Evolutionary conservation across 2,113 vertebrate genomes (phyloP), one percentile per base, ranked within the genome.

Genomic region (Cathartes aura): DNA sequence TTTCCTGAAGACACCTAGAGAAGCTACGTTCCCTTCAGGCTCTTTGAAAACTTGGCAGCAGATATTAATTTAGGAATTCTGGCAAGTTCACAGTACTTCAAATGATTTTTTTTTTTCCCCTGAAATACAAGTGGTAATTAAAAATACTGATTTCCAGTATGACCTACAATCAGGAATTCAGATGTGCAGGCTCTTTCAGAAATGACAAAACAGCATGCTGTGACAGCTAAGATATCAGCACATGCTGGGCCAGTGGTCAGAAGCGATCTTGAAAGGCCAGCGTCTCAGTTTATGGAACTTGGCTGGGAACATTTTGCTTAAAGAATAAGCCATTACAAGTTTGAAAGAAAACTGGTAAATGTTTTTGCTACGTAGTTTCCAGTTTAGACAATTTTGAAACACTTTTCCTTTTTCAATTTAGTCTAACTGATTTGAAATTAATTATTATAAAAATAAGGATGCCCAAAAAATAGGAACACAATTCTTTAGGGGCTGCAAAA

Each of bases 141-240:
- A 89, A 95, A 96, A 72, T 36, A 79, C n/a, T 34, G 34, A 91
- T 93, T 94, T 94, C 62, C 70, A 86, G 48, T 58, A 71, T 64
- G 58, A 80, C 36, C 59, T 84, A 59, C 29, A 85, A 93, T 60
- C 43, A 87, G 58, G 80, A 89, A 86, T 84, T 94, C 43, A 74
- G 58, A 82, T 15, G 27, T n/a, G 27, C 40, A 55, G 48, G 22
- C 34, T 82, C 59, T 56, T 56, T 42, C n/a, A 82, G 73, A 85
- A 85, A 29, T 60, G 29, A 60, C 42, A 74, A 56, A 38, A 53
- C 40, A 8, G 0, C 23, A 23, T 12, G 32, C 40, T 81, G 23
- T 43, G 43, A 75, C 20, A 63, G n/a, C n/a, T 20, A 30, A 68
- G 52, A n/a, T 19, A 55, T 1, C 60, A 55, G 76, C 55, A 59